A percentile compares a stretch with the other conserved stretches of the same genome.
Conservation (phyloP, 2,797 vertebrate species). For the Parambassis ranga region DNA sequence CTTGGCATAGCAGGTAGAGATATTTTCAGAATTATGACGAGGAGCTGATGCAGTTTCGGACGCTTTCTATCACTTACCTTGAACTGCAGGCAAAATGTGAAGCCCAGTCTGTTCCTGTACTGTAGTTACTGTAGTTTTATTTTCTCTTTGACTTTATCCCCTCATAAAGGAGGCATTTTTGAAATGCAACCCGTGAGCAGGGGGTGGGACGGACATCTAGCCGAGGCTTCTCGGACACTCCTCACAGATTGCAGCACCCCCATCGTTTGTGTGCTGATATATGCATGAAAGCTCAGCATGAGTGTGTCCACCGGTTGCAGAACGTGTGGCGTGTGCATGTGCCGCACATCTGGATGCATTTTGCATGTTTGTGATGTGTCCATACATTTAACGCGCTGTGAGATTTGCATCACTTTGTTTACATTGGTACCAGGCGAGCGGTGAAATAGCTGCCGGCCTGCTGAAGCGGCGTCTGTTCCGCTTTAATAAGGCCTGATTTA, state of each 20-base stretch:
- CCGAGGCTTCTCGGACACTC: not conserved
- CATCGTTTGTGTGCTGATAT: constrained; percentile 13
- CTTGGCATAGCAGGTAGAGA: too few relatives aligned
- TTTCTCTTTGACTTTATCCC: too few relatives aligned
- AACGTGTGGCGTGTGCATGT: not conserved
- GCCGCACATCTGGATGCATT: constrained; percentile 18
- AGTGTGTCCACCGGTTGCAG: not conserved
- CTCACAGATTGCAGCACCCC: constrained; percentile 17
- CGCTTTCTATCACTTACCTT: constrained; percentile 9
- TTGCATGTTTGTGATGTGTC: not conserved
- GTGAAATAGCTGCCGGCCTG: constrained; percentile 23
- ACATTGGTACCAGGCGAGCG: not conserved
- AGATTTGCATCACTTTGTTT: not conserved
- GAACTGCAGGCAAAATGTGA: not conserved
- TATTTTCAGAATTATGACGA: too few relatives aligned
- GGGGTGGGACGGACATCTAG: not conserved
- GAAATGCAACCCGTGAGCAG: too few relatives aligned
- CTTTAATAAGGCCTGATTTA: constrained; percentile 57
- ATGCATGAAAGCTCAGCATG: constrained; percentile 17
- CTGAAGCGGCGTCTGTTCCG: constrained; percentile 7
- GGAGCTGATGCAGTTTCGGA: constrained; percentile 15
- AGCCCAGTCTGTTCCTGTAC: not conserved
- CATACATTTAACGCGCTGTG: not conserved
- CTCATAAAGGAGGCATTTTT: not conserved
- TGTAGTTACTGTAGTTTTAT: not conserved